These are phyloP conservation scores for Mamestra configurata DNA, from an alignment of 1,140 invertebrate species.

Conservation along the genomic window DNA sequence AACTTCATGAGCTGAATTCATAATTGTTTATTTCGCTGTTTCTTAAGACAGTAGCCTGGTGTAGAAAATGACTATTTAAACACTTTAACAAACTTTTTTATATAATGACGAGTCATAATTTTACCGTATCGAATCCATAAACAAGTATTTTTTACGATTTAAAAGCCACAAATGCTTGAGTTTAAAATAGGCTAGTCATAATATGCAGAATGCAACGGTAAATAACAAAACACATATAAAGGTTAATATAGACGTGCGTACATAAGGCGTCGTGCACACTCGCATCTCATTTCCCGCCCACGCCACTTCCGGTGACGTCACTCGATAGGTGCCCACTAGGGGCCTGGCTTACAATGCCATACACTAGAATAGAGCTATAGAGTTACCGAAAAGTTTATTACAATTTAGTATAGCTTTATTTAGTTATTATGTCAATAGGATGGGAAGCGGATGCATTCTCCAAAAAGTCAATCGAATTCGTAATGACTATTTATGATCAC, in stretches of 20 bases:
- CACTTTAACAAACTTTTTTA: background rate
- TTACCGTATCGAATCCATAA: background rate
- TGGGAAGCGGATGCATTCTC: background rate
- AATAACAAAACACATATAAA: conserved; percentile 28
- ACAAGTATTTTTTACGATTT: background rate
- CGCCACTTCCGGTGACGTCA: conserved; percentile 57
- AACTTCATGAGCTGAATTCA: conserved; percentile 12
- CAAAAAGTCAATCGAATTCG: background rate
- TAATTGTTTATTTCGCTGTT: background rate
- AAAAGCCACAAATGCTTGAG: background rate
- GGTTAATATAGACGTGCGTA: conserved; percentile 39
- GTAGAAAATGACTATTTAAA: background rate
- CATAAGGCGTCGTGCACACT: conserved; percentile 49
- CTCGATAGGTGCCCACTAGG: conserved; percentile 52
- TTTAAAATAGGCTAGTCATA: background rate
- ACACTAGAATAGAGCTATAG: conserved; percentile 23
- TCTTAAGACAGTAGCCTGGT: background rate
- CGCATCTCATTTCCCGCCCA: conserved; percentile 58
- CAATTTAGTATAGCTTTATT: background rate
- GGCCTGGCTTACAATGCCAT: conserved; percentile 32
- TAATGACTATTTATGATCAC: background rate
- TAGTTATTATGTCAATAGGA: conserved; percentile 4
- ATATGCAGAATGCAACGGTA: background rate
- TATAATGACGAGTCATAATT: background rate
- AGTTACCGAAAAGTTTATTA: conserved; percentile 26